These are phyloP conservation scores for Pollachius pollachius DNA, from an alignment of 2,113 vertebrate genomes.

Conservation along the genomic window DNA sequence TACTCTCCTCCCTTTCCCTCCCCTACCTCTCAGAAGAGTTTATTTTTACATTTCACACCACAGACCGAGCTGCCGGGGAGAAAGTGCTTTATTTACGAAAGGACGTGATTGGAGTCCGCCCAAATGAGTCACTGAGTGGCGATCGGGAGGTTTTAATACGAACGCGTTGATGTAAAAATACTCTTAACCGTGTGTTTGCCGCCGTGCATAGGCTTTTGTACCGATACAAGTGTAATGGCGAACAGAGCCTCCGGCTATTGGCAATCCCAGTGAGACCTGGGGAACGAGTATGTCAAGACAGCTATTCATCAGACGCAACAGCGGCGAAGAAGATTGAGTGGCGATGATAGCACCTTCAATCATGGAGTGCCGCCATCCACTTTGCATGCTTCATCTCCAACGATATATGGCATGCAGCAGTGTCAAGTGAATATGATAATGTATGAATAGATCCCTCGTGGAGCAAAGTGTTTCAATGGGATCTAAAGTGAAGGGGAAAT, in stretches of 20 bases:
- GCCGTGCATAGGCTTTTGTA: slow-evolving; percentile 9
- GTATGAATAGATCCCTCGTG: slow-evolving; percentile 25
- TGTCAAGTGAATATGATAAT: slow-evolving; percentile 49
- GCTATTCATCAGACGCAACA: slow-evolving; percentile 57
- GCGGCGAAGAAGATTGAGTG: slow-evolving; percentile 48
- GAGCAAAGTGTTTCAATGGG: slow-evolving; percentile 9
- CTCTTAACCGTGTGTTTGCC: slow-evolving; percentile 14
- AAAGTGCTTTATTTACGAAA: not conserved
- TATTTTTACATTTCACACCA: too few relatives aligned
- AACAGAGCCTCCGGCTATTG: slow-evolving; percentile 43
- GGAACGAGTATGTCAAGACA: slow-evolving; percentile 50
- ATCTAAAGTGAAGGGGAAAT: slow-evolving; percentile 20
- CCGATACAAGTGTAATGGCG: slow-evolving; percentile 33
- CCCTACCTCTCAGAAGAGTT: too few relatives aligned
- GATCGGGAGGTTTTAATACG: slow-evolving; percentile 37
- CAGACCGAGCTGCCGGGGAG: too few relatives aligned
- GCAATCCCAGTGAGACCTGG: slow-evolving; percentile 59
- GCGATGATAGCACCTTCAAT: slow-evolving; percentile 56
- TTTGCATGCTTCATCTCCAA: slow-evolving; percentile 45
- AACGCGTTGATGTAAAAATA: slow-evolving; percentile 29
- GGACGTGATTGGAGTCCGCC: slow-evolving; percentile 31
- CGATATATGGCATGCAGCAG: slow-evolving; percentile 49
- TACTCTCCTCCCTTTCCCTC: too few relatives aligned
- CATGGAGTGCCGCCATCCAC: slow-evolving; percentile 43
- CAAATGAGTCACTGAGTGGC: slow-evolving; percentile 47